Conservation (phyloP, 2,113 vertebrate genomes). For the Etia nguti region DNA sequence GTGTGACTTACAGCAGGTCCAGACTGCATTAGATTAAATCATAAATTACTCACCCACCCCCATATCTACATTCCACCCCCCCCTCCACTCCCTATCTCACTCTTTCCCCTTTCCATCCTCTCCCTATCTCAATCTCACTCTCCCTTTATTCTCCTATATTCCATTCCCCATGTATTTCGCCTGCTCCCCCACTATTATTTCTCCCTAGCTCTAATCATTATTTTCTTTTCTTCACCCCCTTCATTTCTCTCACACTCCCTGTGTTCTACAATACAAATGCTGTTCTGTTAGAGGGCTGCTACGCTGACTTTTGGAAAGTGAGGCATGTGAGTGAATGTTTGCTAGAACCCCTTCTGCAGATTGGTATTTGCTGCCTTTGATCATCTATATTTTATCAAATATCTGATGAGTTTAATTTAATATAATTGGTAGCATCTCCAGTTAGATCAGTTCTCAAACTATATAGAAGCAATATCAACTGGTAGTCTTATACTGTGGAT, state of each 20-base stretch:
- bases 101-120: constrained; percentile 43
- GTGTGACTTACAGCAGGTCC: constrained; percentile 97
- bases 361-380: background rate
- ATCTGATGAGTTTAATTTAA: background rate
- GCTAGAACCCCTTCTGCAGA: background rate
- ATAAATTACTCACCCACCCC: constrained; percentile 92
- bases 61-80: constrained; percentile 92
- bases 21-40: constrained; percentile 98
- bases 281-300: constrained; percentile 5
- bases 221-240: constrained; percentile 39
- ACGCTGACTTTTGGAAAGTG: constrained; percentile 26
- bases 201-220: constrained; percentile 60
- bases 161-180: constrained; percentile 63
- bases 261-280: constrained; percentile 30
- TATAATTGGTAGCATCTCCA: background rate
- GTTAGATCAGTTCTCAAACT: background rate
- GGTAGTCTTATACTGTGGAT: background rate
- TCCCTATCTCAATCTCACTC: constrained; percentile 57
- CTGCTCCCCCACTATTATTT: constrained; percentile 57
- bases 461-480: background rate
- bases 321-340: constrained; percentile 3
- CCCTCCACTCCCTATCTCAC: constrained; percentile 58
- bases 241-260: constrained; percentile 11
- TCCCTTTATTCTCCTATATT: constrained; percentile 63
- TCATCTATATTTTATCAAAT: background rate